phyloP scores from a whole-genome alignment of 2,113 vertebrate species.

The Paramormyrops kingsleyae region DNA sequence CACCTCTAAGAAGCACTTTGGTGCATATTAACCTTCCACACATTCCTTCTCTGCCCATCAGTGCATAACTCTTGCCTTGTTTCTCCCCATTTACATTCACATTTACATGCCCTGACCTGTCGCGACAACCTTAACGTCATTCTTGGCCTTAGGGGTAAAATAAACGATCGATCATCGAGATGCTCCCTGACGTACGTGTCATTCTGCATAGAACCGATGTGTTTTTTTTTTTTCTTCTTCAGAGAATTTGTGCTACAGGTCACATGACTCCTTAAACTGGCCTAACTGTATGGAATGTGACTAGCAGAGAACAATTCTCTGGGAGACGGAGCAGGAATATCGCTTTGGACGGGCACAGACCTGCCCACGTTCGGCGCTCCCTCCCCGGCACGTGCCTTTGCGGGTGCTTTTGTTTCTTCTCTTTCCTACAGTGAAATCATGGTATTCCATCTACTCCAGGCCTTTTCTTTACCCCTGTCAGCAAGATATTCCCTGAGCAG shows the following conservation, averaged over 20 bases:
- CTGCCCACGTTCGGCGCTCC: neutral
- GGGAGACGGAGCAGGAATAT: neutral
- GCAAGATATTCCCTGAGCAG: constrained; percentile 32
- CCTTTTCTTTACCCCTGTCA: constrained; percentile 45
- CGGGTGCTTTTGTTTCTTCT: constrained; percentile 47
- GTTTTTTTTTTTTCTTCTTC: neutral
- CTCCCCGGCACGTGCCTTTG: neutral
- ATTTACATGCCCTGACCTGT: neutral
- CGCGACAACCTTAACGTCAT: neutral
- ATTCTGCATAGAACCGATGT: neutral
- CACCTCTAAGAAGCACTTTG: neutral
- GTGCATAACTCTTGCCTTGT: neutral
- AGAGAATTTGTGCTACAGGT: neutral
- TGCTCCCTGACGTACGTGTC: neutral
- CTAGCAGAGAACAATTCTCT: neutral
- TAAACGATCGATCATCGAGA: neutral
- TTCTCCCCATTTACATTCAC: neutral
- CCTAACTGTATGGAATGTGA: neutral
- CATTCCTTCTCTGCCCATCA: neutral
- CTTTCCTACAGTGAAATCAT: constrained; percentile 61
- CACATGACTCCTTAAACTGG: neutral
- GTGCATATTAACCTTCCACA: neutral
- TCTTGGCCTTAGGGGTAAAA: neutral
- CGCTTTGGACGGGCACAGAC: neutral
- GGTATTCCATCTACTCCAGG: constrained; percentile 41